phyloP scores from a whole-genome alignment of 1,140 invertebrate species.

The Cepaea nemoralis region DNA sequence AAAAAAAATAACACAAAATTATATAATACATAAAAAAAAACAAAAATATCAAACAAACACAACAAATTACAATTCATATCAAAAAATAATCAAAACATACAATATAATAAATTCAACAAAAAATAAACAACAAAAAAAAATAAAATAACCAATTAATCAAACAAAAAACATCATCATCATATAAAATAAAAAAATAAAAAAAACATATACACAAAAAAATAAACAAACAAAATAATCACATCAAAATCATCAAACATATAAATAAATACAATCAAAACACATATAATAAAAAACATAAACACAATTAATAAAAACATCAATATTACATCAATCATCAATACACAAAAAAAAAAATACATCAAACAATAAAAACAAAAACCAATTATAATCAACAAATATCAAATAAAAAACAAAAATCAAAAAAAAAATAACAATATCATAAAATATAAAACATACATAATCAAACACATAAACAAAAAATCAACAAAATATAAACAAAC shows the following conservation, averaged over 20 bases:
- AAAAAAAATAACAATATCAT: neutral
- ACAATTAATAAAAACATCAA: neutral
- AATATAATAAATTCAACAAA: neutral
- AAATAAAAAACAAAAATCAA: too few relatives aligned
- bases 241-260: neutral
- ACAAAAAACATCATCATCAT: too few relatives aligned
- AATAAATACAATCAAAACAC: neutral
- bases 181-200: neutral
- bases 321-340: neutral
- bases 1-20: neutral
- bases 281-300: neutral
- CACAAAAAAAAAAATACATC: neutral
- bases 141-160: neutral
- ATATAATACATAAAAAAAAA: neutral
- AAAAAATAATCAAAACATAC: neutral
- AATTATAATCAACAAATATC: neutral
- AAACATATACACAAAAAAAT: too few relatives aligned
- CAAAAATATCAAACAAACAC: neutral
- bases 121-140: slow-evolving; percentile 2
- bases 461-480: neutral
- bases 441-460: neutral
- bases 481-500: neutral
- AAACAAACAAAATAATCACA: neutral
- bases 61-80: neutral
- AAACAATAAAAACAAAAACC: neutral